Base-by-base conservation (phyloP, 2,113 vertebrate genomes). In the Cochlearius cochlearius region DNA sequence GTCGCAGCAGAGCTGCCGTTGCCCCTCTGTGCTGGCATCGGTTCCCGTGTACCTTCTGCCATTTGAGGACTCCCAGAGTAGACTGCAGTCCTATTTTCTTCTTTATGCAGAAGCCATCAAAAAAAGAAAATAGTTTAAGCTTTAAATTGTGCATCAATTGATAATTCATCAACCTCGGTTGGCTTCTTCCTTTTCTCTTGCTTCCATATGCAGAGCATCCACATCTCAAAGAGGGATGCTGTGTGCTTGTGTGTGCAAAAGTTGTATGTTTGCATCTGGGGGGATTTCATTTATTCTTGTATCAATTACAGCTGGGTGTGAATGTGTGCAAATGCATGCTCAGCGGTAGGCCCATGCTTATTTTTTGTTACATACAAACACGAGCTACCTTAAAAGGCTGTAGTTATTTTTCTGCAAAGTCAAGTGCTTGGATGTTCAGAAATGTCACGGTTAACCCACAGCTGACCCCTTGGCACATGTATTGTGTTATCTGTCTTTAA, bases 401-500 rank as follows among this genome's bases (percentile, higher is more conserved):
- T 5, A 25, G 36, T 66, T 45, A 1, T 83, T 90, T 63, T 91
- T 50, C 45, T 78, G 63, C 95, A 92, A 94, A 94, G 96, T 94
- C 96, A 97, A 96, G 94, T 84, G 60, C 95, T 94, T 72, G 86
- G 83, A 45, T 53, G 56, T 16, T 95, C 47, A 52, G 64, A 55
- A 43, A 62, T 36, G 88, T 77, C 94, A 4, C 87, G 9, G 74
- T 75, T 97, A 90, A 95, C 94, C 96, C 77, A 49, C 66, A 82
- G 90, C 74, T 94, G 96, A 97, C 93, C 96, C 91, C 89, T 30
- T 60, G 93, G 90, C 96, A 88, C 95, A 92, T 93, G 74, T 6
- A 79, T 69, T 76, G 87, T 88, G 90, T 93, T 92, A 94, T 93
- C 92, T 94, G 81, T 85, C 96, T 95, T 85, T 52, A 91, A 11